Conservation (phyloP, 2,113 vertebrate species). For the Rhadina sibilatrix region DNA sequence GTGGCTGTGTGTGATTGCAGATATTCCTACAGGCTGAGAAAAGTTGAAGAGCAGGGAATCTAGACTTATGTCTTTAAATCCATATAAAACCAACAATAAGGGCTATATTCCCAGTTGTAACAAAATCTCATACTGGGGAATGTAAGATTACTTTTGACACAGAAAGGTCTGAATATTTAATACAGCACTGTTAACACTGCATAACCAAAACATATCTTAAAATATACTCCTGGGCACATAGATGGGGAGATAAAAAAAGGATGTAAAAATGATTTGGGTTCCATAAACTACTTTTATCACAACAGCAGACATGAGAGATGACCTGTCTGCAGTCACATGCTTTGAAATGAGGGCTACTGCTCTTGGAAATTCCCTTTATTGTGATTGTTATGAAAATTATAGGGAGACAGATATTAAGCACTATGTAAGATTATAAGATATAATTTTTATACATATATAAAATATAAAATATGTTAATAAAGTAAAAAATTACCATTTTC, state of each 20-base stretch:
- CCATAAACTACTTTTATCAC: not conserved
- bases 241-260: not conserved
- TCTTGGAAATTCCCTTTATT: not conserved
- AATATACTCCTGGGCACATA: not conserved
- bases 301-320: not conserved
- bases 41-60: not conserved
- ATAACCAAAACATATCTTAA: not conserved
- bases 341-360: not conserved
- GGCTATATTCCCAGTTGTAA: not conserved
- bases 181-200: not conserved
- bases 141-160: not conserved
- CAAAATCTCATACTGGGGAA: not conserved
- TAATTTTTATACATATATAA: not conserved
- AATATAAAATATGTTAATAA: not conserved
- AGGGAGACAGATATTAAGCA: not conserved
- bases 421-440: not conserved
- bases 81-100: not conserved
- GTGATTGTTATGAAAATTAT: not conserved
- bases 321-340: not conserved
- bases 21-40: not conserved
- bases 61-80: not conserved
- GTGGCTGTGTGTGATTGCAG: not conserved
- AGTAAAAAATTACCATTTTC: not conserved
- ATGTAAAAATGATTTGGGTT: not conserved
- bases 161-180: conserved; percentile 9